Evolutionary conservation across 2,797 vertebrate species (phyloP).

Genomic region (Bradypodion pumilum): DNA sequence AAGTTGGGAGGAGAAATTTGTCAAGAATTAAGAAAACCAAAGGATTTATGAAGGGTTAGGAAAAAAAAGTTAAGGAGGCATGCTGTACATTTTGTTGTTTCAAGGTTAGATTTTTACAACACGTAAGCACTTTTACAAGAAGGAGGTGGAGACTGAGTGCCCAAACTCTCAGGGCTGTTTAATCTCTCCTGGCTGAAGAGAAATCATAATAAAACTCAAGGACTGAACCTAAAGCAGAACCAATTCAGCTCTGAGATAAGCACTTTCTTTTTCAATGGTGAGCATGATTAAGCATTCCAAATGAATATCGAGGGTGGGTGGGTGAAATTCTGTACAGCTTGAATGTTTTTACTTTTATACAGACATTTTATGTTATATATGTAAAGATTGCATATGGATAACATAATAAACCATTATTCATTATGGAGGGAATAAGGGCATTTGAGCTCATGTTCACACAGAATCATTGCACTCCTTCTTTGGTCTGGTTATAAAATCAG

Average conservation of each 20-base stretch:
- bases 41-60: not conserved
- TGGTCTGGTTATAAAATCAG: too few species aligned
- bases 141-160: not conserved
- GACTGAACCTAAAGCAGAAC: not conserved
- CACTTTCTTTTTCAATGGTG: not conserved
- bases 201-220: not conserved
- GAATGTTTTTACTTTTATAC: not conserved
- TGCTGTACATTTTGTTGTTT: not conserved
- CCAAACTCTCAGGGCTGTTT: not conserved
- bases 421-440: not conserved
- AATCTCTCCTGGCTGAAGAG: not conserved
- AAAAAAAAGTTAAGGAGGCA: not conserved
- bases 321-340: not conserved
- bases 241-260: not conserved
- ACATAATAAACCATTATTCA: not conserved
- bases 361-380: not conserved
- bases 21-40: not conserved
- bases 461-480: too few species aligned
- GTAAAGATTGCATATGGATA: not conserved
- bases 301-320: not conserved
- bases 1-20: not conserved
- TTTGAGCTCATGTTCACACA: not conserved
- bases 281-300: not conserved
- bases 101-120: not conserved
- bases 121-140: not conserved